phyloP scores from a whole-genome alignment of 1,140 invertebrate species.

The Cotesia glomerata region DNA sequence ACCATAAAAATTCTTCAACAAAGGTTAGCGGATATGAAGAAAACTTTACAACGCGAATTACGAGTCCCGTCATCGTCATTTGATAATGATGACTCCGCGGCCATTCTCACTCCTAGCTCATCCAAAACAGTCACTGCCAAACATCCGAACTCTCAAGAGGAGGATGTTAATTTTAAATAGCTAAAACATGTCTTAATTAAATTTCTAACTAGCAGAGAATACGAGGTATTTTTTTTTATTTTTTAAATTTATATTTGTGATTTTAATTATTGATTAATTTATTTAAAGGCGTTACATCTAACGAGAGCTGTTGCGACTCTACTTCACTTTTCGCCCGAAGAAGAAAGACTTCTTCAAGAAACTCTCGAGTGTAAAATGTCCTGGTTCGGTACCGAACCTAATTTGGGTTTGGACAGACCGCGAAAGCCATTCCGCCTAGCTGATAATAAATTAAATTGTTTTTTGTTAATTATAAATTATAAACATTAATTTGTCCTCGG shows the following conservation, averaged over 20 bases:
- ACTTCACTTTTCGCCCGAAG: slow-evolving; percentile 82
- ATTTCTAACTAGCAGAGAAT: slow-evolving; percentile 85
- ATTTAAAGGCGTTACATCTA: slow-evolving; percentile 82
- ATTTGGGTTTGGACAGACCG: slow-evolving; percentile 66
- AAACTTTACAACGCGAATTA: slow-evolving; percentile 86
- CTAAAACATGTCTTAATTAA: slow-evolving; percentile 92
- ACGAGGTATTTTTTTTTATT: slow-evolving; percentile 70
- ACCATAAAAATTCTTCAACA: slow-evolving; percentile 88
- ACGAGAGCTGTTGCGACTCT: slow-evolving; percentile 86
- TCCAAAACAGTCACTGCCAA: slow-evolving; percentile 64
- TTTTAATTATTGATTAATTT: too few relatives aligned
- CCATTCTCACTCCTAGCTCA: slow-evolving; percentile 64
- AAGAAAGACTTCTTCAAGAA: slow-evolving; percentile 85
- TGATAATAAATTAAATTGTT: slow-evolving; percentile 48
- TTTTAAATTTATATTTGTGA: too few relatives aligned
- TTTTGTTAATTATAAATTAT: too few relatives aligned
- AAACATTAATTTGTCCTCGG: too few relatives aligned
- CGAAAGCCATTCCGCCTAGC: slow-evolving; percentile 67
- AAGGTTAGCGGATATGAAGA: slow-evolving; percentile 85
- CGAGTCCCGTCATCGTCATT: slow-evolving; percentile 63
- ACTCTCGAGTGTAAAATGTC: slow-evolving; percentile 89
- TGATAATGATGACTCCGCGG: slow-evolving; percentile 53
- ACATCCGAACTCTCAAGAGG: slow-evolving; percentile 58
- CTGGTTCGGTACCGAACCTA: slow-evolving; percentile 78
- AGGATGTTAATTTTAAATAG: slow-evolving; percentile 86